Percentiles rank a stretch among this genome's conserved stretches.
Evolutionary conservation across 2,113 vertebrate species (phyloP).

Genomic region (Cottus gobio): DNA sequence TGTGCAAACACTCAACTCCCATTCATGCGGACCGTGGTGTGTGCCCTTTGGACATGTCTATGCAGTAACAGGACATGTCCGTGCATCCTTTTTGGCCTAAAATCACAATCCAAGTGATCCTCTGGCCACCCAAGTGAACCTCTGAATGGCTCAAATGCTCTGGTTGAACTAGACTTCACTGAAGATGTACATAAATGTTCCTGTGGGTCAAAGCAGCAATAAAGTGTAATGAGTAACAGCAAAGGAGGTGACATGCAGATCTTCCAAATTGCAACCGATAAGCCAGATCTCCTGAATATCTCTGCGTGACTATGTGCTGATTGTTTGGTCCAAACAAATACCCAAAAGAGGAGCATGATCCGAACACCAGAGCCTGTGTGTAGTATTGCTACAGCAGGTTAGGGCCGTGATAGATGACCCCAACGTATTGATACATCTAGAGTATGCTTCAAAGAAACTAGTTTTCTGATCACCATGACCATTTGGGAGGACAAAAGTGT

Average conservation of each 20-base stretch:
- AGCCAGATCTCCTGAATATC: background rate
- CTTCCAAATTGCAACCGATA: background rate
- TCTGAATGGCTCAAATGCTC: background rate
- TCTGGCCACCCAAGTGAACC: background rate
- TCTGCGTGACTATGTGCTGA: background rate
- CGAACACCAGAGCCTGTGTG: background rate
- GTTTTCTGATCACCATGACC: no score
- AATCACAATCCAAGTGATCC: background rate
- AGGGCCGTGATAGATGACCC: background rate
- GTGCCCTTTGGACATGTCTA: background rate
- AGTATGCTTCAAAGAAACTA: background rate
- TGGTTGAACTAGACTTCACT: slow-evolving; percentile 8
- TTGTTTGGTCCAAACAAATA: background rate
- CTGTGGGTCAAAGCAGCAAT: slow-evolving; percentile 5
- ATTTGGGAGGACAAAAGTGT: no score
- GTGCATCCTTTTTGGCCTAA: background rate
- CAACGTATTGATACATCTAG: background rate
- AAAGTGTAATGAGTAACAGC: background rate
- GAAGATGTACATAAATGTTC: slow-evolving; percentile 1
- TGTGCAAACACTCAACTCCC: background rate
- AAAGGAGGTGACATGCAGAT: background rate
- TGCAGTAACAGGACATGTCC: background rate
- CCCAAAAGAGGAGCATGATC: background rate
- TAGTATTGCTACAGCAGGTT: background rate
- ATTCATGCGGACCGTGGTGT: background rate